phyloP scores from a whole-genome alignment of 2,888 invertebrate species.

The Amphimallon solstitiale region DNA sequence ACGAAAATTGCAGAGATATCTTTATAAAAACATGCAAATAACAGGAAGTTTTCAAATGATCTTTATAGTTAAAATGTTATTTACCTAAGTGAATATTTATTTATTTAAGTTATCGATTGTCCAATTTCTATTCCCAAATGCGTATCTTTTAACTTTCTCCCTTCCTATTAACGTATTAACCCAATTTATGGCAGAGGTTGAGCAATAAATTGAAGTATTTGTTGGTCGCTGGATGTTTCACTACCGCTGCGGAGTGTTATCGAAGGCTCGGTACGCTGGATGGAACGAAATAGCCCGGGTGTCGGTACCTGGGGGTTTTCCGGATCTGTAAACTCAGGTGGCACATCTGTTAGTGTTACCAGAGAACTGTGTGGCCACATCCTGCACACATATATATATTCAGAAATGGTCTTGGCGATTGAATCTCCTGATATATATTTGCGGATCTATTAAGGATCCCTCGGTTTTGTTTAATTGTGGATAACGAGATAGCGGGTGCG shows the following conservation, averaged over 20 bases:
- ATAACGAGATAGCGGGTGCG: too few species aligned
- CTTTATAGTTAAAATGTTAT: too few species aligned
- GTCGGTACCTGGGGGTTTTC: slow-evolving; percentile 50
- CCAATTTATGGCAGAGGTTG: slow-evolving; percentile 51
- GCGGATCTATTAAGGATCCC: slow-evolving; percentile 13
- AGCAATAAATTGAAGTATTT: slow-evolving; percentile 58
- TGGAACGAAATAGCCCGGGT: not conserved
- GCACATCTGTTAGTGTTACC: slow-evolving; percentile 57
- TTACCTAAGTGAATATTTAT: too few species aligned
- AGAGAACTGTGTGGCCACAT: slow-evolving; percentile 47
- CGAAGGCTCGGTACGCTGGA: slow-evolving; percentile 37
- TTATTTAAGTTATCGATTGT: too few species aligned
- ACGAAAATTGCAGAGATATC: too few species aligned
- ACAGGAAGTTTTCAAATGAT: too few species aligned
- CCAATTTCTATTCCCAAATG: too few species aligned
- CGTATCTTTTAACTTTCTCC: slow-evolving; percentile 33
- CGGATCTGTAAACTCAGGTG: slow-evolving; percentile 56
- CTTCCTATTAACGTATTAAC: slow-evolving; percentile 51
- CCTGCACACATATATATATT: slow-evolving; percentile 49
- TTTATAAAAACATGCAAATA: too few species aligned
- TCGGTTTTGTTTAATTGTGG: too few species aligned
- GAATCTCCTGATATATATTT: slow-evolving; percentile 31
- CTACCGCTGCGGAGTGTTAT: slow-evolving; percentile 44
- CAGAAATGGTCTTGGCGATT: slow-evolving; percentile 36
- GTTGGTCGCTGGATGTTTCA: slow-evolving; percentile 53